Conservation (phyloP, 2,797 vertebrate genomes). For the Thunnus albacares region DNA sequence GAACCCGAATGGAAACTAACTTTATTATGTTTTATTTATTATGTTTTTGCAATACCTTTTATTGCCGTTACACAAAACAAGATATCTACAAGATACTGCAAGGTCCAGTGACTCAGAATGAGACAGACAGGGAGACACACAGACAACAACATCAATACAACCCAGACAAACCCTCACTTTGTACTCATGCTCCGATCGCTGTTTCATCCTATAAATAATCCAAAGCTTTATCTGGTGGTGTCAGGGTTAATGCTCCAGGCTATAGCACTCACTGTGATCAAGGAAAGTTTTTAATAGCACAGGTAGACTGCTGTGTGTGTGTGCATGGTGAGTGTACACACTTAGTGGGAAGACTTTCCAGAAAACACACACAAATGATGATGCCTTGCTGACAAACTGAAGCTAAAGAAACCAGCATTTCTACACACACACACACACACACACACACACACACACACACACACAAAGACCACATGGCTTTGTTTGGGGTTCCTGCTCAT, state of each 20-base stretch:
- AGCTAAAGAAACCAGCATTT: conserved; percentile 31
- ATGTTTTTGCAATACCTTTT: no score
- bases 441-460: conserved; percentile 14
- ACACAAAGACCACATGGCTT: conserved; percentile 60
- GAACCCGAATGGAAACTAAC: no score
- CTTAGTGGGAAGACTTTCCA: background rate
- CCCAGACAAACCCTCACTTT: background rate
- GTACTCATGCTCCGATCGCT: background rate
- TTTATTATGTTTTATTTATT: no score
- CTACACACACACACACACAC: conserved; percentile 25
- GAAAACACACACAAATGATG: background rate
- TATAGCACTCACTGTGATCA: background rate
- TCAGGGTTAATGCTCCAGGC: conserved; percentile 5
- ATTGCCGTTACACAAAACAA: no score
- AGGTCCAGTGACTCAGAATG: conserved; percentile 19
- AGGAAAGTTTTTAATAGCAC: conserved; percentile 2
- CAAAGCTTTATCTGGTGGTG: background rate
- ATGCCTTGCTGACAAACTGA: background rate
- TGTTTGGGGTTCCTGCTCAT: conserved; percentile 71
- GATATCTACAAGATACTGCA: no score
- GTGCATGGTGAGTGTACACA: background rate
- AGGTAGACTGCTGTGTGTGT: conserved; percentile 16
- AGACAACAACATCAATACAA: conserved; percentile 16
- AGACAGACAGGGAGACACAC: background rate
- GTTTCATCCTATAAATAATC: conserved; percentile 32